Evolutionary conservation across 1,140 invertebrate genomes (phyloP).

Genomic region (Cotesia chilonis): DNA sequence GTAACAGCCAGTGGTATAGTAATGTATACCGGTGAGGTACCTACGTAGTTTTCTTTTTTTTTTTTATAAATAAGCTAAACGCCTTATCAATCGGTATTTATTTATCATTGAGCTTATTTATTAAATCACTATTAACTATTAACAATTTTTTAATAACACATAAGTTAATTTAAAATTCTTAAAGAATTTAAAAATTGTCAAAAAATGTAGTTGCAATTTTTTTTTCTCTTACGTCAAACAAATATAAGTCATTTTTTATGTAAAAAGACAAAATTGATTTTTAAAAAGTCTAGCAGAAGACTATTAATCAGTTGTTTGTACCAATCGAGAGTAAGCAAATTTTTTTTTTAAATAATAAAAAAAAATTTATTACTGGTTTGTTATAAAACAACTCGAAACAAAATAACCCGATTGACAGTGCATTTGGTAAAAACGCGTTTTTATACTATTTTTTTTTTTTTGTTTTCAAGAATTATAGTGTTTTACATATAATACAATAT

Average conservation of each 20-base stretch:
- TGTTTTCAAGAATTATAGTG: conserved; percentile 41
- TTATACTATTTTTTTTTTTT: conserved; percentile 55
- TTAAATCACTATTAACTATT: not conserved
- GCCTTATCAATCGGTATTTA: conserved; percentile 25
- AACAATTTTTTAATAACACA: not conserved
- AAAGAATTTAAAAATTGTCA: too few relatives aligned
- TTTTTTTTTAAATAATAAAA: not conserved
- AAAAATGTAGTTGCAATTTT: not conserved
- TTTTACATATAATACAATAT: conserved; percentile 63
- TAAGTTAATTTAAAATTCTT: too few relatives aligned
- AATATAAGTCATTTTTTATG: not conserved
- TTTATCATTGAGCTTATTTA: not conserved
- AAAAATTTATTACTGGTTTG: conserved; percentile 26
- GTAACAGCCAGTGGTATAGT: conserved; percentile 67
- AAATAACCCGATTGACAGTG: conserved; percentile 48
- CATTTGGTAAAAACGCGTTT: conserved; percentile 63
- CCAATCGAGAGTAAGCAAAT: not conserved
- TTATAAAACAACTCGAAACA: conserved; percentile 41
- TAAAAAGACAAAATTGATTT: conserved; percentile 12
- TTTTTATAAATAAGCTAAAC: conserved; percentile 29
- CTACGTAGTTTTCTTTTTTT: conserved; percentile 62
- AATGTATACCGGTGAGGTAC: conserved; percentile 67
- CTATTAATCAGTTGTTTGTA: too few relatives aligned
- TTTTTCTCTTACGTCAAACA: not conserved
- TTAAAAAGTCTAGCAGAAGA: not conserved